Conservation (phyloP, 2,113 vertebrate genomes). For the Camelus dromedarius region DNA sequence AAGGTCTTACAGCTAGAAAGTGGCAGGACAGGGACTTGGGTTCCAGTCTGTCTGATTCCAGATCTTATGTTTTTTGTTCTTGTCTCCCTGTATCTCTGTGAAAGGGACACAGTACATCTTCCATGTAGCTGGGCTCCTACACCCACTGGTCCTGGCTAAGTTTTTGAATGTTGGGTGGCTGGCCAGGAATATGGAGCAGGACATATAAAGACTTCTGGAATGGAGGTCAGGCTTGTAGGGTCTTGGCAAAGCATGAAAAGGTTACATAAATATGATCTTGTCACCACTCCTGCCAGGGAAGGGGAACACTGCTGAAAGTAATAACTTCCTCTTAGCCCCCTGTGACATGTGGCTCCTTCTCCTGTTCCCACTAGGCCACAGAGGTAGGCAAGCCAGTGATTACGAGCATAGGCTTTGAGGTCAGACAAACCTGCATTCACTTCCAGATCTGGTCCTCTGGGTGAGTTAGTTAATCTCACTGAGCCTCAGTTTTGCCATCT, state of each 20-base stretch:
- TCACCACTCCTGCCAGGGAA: not conserved
- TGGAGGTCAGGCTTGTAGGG: not conserved
- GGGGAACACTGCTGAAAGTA: not conserved
- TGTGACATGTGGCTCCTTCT: not conserved
- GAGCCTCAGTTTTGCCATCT: not conserved
- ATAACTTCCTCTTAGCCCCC: not conserved
- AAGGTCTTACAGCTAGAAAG: not conserved
- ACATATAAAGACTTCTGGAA: not conserved
- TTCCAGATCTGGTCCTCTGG: not conserved
- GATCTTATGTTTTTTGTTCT: not conserved
- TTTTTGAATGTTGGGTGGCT: not conserved
- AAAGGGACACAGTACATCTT: not conserved
- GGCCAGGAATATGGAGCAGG: not conserved
- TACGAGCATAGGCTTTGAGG: not conserved
- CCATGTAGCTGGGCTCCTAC: not conserved
- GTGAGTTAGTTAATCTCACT: not conserved
- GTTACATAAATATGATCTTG: not conserved
- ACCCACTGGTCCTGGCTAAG: not conserved
- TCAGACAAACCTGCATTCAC: not conserved
- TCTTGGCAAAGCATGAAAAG: not conserved
- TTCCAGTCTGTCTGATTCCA: not conserved
- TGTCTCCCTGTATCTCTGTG: not conserved
- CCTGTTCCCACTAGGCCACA: not conserved
- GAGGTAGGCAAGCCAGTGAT: not conserved
- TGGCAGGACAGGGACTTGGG: not conserved